These are phyloP conservation scores for Peromyscus attwateri DNA, from an alignment of 2,797 vertebrate genomes.

Conservation along the genomic window DNA sequence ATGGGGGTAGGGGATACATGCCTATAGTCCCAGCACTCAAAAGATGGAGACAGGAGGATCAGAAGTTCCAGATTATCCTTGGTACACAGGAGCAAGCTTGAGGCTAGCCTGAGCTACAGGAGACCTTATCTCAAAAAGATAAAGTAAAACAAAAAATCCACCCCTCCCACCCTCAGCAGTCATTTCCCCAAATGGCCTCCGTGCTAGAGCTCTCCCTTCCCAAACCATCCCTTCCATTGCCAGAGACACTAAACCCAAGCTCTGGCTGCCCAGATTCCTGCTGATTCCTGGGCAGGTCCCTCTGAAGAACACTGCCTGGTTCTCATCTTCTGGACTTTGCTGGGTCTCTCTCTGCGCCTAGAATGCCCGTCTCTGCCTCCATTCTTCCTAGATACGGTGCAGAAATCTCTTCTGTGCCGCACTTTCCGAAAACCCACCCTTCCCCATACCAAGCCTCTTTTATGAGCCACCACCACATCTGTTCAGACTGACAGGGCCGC, in stretches of 20 bases:
- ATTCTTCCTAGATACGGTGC: background rate
- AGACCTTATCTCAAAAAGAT: background rate
- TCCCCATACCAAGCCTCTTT: too few species aligned
- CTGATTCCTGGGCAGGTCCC: background rate
- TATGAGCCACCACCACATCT: background rate
- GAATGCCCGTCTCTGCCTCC: background rate
- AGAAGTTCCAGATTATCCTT: background rate
- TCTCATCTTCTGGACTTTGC: background rate
- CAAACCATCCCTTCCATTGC: background rate
- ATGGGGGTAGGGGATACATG: background rate
- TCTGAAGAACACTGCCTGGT: accelerated
- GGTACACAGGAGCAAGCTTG: background rate
- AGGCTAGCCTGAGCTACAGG: background rate
- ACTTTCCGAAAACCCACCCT: background rate
- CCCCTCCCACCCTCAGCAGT: too few species aligned
- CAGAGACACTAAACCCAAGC: background rate
- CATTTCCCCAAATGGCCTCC: background rate
- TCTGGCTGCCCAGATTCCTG: background rate
- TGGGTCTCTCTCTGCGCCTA: background rate
- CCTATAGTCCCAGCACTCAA: background rate
- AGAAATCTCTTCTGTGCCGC: background rate
- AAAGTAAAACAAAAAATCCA: background rate
- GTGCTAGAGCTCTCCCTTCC: background rate
- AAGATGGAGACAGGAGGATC: background rate
- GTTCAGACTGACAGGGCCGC: accelerated